Conservation (phyloP, 2,888 invertebrate species). For the Danaus chrysippus region DNA sequence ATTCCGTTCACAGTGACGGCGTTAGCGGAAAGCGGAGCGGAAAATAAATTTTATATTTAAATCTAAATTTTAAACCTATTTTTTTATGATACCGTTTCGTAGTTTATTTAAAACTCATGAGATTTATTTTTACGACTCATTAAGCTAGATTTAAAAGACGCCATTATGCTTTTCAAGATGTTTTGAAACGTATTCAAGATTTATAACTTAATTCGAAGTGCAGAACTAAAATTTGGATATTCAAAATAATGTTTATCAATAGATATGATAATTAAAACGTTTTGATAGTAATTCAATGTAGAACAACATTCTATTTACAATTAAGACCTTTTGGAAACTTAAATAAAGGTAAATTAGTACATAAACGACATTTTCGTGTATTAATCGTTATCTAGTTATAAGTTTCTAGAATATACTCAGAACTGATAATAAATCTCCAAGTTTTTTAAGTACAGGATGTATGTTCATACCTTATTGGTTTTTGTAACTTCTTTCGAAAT, state of each 20-base stretch:
- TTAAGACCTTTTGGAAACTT: neutral
- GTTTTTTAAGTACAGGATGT: too few relatives aligned
- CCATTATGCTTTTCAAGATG: neutral
- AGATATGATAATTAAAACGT: neutral
- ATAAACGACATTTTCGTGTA: neutral
- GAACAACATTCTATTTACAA: constrained; percentile 1
- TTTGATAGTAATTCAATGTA: neutral
- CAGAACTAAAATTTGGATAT: neutral
- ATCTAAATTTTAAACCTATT: neutral
- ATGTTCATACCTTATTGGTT: too few relatives aligned
- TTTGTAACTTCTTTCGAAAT: too few relatives aligned
- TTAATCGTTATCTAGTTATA: neutral
- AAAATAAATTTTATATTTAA: neutral
- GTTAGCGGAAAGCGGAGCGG: constrained; percentile 1
- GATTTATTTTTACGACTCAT: neutral
- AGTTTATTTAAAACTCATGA: neutral
- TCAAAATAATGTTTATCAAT: neutral
- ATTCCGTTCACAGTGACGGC: neutral
- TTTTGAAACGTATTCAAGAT: neutral
- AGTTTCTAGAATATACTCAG: neutral
- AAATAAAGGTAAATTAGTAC: neutral
- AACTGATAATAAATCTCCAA: neutral
- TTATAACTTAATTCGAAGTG: neutral
- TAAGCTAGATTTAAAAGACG: neutral
- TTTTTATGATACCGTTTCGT: neutral